These are phyloP conservation scores for Philopotamus ludificatus DNA, from an alignment of 1,140 invertebrate species.

Conservation along the genomic window DNA sequence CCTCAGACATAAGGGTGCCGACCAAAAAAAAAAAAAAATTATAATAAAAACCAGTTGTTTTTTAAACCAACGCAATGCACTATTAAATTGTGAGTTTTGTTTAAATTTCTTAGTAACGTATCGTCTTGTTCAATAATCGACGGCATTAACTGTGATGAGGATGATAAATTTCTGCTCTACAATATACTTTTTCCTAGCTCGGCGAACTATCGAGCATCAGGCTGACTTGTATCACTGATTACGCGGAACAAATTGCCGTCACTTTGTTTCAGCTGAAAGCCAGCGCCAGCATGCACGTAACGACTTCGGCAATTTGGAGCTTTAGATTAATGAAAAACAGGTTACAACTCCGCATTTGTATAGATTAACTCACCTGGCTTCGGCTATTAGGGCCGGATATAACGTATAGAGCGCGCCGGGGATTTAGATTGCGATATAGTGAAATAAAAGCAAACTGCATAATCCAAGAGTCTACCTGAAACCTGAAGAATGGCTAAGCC, in stretches of 20 bases:
- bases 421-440: constrained; percentile 1
- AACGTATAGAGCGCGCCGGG: not conserved
- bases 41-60: too few relatives aligned
- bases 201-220: too few relatives aligned
- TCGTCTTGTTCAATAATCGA: too few relatives aligned
- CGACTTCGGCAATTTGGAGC: constrained; percentile 8
- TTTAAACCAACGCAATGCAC: too few relatives aligned
- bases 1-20: too few relatives aligned
- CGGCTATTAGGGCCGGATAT: constrained; percentile 4
- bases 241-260: not conserved
- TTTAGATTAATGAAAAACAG: constrained; percentile 4
- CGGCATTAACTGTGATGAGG: too few relatives aligned
- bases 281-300: not conserved
- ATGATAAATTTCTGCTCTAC: too few relatives aligned
- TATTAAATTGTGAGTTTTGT: too few relatives aligned
- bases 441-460: not conserved
- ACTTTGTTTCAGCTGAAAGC: not conserved
- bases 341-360: constrained; percentile 6
- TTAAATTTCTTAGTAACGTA: too few relatives aligned
- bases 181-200: too few relatives aligned
- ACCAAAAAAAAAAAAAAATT: too few relatives aligned
- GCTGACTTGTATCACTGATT: not conserved
- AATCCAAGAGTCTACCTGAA: constrained; percentile 1
- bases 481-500: constrained; percentile 4
- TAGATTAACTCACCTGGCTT: constrained; percentile 13